phyloP scores from a whole-genome alignment of 2,797 vertebrate species.

The Notolabrus celidotus region DNA sequence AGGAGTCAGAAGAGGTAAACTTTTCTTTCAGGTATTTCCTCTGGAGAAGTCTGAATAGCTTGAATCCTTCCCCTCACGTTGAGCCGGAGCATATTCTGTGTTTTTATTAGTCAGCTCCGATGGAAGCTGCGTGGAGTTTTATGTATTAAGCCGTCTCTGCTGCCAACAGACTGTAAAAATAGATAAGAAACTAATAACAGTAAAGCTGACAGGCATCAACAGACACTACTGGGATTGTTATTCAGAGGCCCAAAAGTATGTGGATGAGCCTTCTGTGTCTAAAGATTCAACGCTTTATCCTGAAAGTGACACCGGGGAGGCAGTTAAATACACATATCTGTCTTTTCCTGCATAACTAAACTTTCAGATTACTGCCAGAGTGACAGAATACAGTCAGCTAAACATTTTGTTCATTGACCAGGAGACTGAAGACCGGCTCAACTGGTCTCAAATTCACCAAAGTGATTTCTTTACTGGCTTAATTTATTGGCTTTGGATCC shows the following conservation, averaged over 20 bases:
- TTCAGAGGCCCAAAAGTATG: conserved; percentile 6
- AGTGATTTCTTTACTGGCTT: no score
- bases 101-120: conserved; percentile 13
- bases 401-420: background rate
- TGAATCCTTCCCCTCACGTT: background rate
- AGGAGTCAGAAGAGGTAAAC: conserved; percentile 15
- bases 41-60: background rate
- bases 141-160: conserved; percentile 13
- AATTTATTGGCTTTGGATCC: no score
- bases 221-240: conserved; percentile 20
- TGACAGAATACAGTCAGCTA: background rate
- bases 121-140: background rate
- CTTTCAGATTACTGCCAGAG: background rate
- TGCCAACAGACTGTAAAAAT: conserved; percentile 28
- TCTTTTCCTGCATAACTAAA: background rate
- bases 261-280: conserved; percentile 1
- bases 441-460: background rate
- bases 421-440: background rate
- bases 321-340: conserved; percentile 6
- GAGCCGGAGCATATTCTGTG: conserved; percentile 8
- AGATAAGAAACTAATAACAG: conserved; percentile 29
- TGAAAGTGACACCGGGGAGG: conserved; percentile 21
- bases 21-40: background rate
- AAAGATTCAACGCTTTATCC: background rate
- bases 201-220: conserved; percentile 34